phyloP scores from a whole-genome alignment of 2,888 invertebrate species.

The Bedellia somnulentella region DNA sequence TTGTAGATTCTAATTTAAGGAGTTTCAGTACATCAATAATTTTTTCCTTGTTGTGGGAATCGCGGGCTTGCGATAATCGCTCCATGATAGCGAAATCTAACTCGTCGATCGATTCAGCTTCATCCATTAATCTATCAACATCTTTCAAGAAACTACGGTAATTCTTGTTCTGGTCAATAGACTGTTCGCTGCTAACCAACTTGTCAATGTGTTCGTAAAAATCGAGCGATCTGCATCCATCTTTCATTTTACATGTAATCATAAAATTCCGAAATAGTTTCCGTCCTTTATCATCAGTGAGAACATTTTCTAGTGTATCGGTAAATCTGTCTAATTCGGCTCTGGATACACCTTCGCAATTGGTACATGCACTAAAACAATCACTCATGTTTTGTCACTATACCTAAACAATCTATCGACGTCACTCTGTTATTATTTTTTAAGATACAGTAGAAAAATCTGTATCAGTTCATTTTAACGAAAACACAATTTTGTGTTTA shows the following conservation, averaged over 20 bases:
- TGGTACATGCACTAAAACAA: slow-evolving; percentile 50
- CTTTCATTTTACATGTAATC: slow-evolving; percentile 37
- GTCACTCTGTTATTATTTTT: no score
- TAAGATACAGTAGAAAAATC: no score
- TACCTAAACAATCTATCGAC: background rate
- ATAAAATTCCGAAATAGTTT: slow-evolving; percentile 47
- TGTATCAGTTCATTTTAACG: no score
- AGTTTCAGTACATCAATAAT: slow-evolving; percentile 30
- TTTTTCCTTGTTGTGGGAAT: slow-evolving; percentile 30
- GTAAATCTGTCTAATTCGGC: slow-evolving; percentile 52
- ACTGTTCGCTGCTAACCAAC: slow-evolving; percentile 25
- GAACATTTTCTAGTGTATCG: slow-evolving; percentile 52
- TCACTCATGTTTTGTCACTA: slow-evolving; percentile 12
- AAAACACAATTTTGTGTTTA: no score
- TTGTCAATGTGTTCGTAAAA: slow-evolving; percentile 44
- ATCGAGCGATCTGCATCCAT: slow-evolving; percentile 33
- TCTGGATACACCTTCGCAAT: slow-evolving; percentile 40
- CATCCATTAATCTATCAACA: slow-evolving; percentile 30
- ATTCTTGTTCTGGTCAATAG: no score
- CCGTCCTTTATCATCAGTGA: slow-evolving; percentile 46
- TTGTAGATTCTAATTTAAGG: slow-evolving; percentile 38
- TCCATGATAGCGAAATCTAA: slow-evolving; percentile 46
- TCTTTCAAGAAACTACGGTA: slow-evolving; percentile 27
- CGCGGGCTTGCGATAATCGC: slow-evolving; percentile 27
- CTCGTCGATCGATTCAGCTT: slow-evolving; percentile 42